A percentile compares a stretch with the other conserved stretches of the same genome.
phyloP scores from a whole-genome alignment of 2,113 vertebrate species.

The Gnathonemus longibarbis region DNA sequence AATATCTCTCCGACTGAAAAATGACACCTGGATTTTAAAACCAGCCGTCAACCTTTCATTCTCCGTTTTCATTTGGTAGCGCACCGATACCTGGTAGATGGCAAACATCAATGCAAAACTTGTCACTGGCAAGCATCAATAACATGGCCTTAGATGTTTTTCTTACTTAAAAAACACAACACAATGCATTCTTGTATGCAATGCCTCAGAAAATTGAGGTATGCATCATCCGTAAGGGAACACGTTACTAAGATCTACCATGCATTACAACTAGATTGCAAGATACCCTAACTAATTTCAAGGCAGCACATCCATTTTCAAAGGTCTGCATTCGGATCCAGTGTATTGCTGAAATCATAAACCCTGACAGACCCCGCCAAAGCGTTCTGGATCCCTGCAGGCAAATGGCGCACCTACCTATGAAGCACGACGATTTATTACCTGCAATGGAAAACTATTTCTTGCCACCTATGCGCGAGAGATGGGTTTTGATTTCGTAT shows the following conservation, averaged over 20 bases:
- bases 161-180: not conserved
- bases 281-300: constrained; percentile 27
- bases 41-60: not conserved
- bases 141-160: not conserved
- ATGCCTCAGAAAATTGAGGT: not conserved
- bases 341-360: constrained; percentile 14
- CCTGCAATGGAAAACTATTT: constrained; percentile 23
- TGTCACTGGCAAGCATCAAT: constrained; percentile 9
- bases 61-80: not conserved
- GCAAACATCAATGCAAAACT: constrained; percentile 8
- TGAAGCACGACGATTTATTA: constrained; percentile 16
- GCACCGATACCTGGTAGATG: not conserved
- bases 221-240: not conserved
- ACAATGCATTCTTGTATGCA: not conserved
- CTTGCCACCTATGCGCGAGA: constrained; percentile 39
- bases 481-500: constrained; percentile 34
- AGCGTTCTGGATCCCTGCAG: constrained; percentile 16
- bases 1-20: not conserved
- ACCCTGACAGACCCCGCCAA: not conserved
- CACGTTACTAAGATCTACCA: constrained; percentile 2
- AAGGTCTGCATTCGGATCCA: constrained; percentile 19
- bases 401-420: not conserved
- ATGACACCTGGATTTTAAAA: not conserved
- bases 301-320: constrained; percentile 27
- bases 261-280: constrained; percentile 19